Evolutionary conservation across 2,113 vertebrate species (phyloP), one percentile per base, ranked within the genome.

Genomic region (Hyla sarda): DNA sequence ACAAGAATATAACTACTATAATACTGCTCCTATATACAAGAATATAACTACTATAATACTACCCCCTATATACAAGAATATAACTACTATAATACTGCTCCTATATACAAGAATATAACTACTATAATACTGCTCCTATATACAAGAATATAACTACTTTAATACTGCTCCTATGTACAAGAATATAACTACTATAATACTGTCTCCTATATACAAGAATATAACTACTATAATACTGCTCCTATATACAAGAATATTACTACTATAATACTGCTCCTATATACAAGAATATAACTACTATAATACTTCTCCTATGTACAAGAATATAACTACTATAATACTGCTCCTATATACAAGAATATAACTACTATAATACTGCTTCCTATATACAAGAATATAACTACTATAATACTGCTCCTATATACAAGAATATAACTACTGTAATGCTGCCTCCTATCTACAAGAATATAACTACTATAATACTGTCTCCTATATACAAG

Each of bases 111-210:
- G 62, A 65, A 65, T 65, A 65, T 65, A 65, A 30, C 62, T 65
- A 65, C 62, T 65, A 69, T 69, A 69, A 69, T 69, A 34, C 65
- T 69, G 65, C 65, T 9, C 65, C 65, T 69, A 69, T 69, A 28
- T 69, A 34, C 62, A 65, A 65, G 25, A 65, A 65, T 30, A 65
- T 41, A 41, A 41, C 41, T 41, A 41, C 41, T 41, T 5, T 41
- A 41, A 41, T 41, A 41, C 41, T 41, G 12, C 9, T 6, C 62
- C 62, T 65, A 65, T 65, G 28, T 65, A 65, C 28, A 69, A 34
- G 65, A 69, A 69, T 69, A 69, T 69, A 69, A 69, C 65, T 69
- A 69, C 65, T 69, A 69, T 69, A 69, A 69, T 69, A 34, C 65
- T 34, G 65, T 28, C 60, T n/a, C 65, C 13, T 69, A 34, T 69